A percentile compares a stretch with the other conserved stretches of the same genome.
Conservation (phyloP, 2,888 invertebrate genomes). For the Xylota sylvarum region DNA sequence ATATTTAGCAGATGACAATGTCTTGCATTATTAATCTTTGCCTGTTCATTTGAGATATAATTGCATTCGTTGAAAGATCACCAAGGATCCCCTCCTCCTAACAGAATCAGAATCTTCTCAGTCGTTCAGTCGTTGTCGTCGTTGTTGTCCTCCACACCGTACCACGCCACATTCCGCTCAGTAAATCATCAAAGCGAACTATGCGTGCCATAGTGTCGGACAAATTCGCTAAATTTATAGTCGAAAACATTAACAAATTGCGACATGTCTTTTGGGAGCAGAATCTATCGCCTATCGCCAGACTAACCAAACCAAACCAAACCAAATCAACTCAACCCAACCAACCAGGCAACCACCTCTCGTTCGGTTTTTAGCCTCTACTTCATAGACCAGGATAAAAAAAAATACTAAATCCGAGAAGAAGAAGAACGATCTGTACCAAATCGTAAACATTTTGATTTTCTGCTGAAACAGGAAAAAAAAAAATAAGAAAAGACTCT, state of each 20-base stretch:
- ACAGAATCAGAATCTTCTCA: background rate
- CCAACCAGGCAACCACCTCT: conserved; percentile 46
- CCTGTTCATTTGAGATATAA: conserved; percentile 75
- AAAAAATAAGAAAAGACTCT: conserved; percentile 17
- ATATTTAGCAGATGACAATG: conserved; percentile 76
- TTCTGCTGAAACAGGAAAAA: conserved; percentile 18
- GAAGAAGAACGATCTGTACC: conserved; percentile 42
- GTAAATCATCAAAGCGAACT: conserved; percentile 77
- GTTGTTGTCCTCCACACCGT: conserved; percentile 17
- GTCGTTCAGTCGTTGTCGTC: background rate
- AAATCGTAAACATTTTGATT: conserved; percentile 64
- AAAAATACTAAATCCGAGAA: background rate
- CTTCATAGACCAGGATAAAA: background rate
- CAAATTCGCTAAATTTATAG: conserved; percentile 77
- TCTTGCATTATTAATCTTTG: conserved; percentile 76
- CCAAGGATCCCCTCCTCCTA: conserved; percentile 53
- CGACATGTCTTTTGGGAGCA: conserved; percentile 77
- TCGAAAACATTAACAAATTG: conserved; percentile 78
- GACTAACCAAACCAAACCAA: conserved; percentile 28
- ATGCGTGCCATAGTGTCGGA: conserved; percentile 76
- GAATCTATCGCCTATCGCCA: conserved; percentile 72
- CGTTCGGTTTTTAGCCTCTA: conserved; percentile 32
- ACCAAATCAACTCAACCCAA: no score
- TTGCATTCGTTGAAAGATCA: conserved; percentile 76
- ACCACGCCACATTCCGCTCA: conserved; percentile 70